Percentiles rank a stretch among this genome's conserved stretches.
Evolutionary conservation across 2,113 vertebrate species (phyloP).

Genomic region (Clarias gariepinus): DNA sequence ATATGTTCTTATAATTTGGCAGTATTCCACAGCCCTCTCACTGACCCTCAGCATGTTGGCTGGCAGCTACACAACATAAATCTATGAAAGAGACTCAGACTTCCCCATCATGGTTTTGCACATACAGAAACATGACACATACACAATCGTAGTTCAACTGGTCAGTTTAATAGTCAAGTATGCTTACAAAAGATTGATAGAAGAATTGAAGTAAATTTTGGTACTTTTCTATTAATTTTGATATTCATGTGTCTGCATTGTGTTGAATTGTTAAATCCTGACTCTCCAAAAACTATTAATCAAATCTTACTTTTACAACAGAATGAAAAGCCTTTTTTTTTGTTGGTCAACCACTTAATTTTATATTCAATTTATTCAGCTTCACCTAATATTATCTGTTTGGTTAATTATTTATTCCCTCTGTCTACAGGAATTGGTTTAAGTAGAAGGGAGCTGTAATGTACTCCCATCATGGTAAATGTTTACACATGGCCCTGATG

Average conservation of each 20-base stretch:
- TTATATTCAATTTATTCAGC: not conserved
- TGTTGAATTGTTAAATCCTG: not conserved
- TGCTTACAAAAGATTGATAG: not conserved
- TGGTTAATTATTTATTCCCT: conserved; percentile 10
- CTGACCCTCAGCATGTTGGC: conserved; percentile 67
- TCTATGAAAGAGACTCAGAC: conserved; percentile 53
- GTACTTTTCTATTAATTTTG: not conserved
- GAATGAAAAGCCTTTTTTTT: not conserved
- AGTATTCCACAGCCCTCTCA: conserved; percentile 64
- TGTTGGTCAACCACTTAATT: not conserved
- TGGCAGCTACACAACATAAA: conserved; percentile 59
- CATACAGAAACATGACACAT: conserved; percentile 24
- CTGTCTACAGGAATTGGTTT: conserved; percentile 21
- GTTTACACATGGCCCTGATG: conserved; percentile 37
- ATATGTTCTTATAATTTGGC: conserved; percentile 71
- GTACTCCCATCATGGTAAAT: conserved; percentile 49
- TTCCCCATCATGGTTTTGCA: conserved; percentile 50
- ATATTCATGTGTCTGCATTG: not conserved
- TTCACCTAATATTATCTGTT: not conserved
- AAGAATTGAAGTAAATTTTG: not conserved
- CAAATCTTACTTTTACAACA: not conserved
- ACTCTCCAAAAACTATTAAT: not conserved
- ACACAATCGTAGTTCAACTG: conserved; percentile 22
- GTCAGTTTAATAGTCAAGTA: not conserved
- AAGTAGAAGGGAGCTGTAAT: conserved; percentile 31